Evolutionary conservation across 1,140 invertebrate species (phyloP), one percentile per base, ranked within the genome.

Genomic region (Phocides pigmalion): DNA sequence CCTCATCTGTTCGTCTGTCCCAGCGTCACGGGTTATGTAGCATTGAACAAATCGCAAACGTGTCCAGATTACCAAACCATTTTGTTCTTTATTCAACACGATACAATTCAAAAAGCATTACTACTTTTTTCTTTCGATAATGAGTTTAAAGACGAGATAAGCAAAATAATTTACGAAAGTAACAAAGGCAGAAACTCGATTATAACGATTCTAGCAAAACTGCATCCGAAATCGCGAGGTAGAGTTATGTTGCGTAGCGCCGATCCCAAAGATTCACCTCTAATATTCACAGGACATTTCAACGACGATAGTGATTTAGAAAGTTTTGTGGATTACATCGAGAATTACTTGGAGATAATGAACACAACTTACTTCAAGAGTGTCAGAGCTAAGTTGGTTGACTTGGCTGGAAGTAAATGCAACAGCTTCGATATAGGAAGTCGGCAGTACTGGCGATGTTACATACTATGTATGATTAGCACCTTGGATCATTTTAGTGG

Each of bases 311-410:
- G 72, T 20, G 93, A 94, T 65, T 64, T 92, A 0, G 72, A 73
- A 4, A 62, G 51, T 3, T 15, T 71, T 3, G 54, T 66, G 4
- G 39, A 49, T 0, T 76, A 72, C 17, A 16, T 79, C 0, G 19
- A 62, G 47, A 56, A 79, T 46, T 79, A 59, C 32, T n/a, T 71
- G 5, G 46, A 35, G 5, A 59, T 82, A 68, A 65, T 64, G 17
- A 66, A 81, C 1, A 96, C 96, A 94, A 93, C 95, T n/a, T 96
- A 96, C 11, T 82, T 78, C n/a, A 74, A 54, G 32, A 69, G 56
- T 12, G 19, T 74, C 9, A 50, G 58, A 1, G 74, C 72, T 0
- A 44, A 72, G n/a, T 25, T 72, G 3, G 37, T 76, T 2, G 67
- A 77, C 17, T 25, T 76, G 15, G 47, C 50, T n/a, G 17, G 53